These are phyloP conservation scores for Phaenicophaeus curvirostris DNA, from an alignment of 2,797 vertebrate genomes.

Conservation along the genomic window DNA sequence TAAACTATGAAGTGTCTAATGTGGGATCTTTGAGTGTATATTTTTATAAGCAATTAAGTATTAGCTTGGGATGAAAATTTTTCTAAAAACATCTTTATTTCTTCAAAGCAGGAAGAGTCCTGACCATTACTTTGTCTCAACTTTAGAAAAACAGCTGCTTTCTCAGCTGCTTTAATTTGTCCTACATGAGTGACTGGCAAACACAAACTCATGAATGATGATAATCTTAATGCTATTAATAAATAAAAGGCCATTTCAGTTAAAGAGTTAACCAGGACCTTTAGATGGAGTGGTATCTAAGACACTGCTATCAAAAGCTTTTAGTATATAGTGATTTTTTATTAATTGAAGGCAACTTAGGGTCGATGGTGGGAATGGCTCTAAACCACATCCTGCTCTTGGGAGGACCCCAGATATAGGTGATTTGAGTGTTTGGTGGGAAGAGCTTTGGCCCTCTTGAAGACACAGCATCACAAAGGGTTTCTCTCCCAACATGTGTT, in stretches of 20 bases:
- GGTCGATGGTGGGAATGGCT: background rate
- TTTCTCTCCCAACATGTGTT: background rate
- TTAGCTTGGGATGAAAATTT: slow-evolving; percentile 7
- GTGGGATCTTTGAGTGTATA: background rate
- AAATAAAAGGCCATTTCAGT: too few relatives aligned
- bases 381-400: background rate
- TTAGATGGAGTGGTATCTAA: background rate
- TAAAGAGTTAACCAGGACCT: background rate
- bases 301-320: background rate
- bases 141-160: slow-evolving; percentile 9
- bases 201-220: background rate
- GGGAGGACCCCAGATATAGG: background rate
- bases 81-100: slow-evolving; percentile 25
- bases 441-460: background rate
- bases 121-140: background rate
- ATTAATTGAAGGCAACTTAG: background rate
- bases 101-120: background rate
- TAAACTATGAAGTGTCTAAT: background rate
- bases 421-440: background rate
- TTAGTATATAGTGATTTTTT: background rate
- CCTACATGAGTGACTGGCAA: background rate
- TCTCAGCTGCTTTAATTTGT: background rate
- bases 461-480: background rate
- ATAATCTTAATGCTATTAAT: too few relatives aligned
- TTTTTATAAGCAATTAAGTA: slow-evolving; percentile 46